Percentiles rank a stretch among this genome's conserved stretches.
Evolutionary conservation across 2,113 vertebrate species (phyloP).

Genomic region (Spea bombifrons): DNA sequence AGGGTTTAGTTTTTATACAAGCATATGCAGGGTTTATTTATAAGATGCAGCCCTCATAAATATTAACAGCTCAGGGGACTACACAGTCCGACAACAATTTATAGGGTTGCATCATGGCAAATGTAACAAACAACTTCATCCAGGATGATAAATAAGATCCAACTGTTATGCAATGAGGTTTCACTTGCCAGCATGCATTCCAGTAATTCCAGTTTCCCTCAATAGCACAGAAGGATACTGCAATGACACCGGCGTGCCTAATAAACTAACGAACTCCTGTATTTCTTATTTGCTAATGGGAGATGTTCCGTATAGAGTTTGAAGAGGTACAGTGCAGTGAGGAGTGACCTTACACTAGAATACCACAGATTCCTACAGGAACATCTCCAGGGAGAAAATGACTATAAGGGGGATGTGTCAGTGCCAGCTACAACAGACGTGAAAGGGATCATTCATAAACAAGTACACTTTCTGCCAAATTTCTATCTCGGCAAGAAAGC

Average conservation of each 20-base stretch:
- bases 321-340: slow-evolving; percentile 1
- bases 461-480: slow-evolving; percentile 29
- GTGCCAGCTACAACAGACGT: slow-evolving; percentile 35
- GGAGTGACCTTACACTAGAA: slow-evolving; percentile 36
- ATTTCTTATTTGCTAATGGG: not conserved
- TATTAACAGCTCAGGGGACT: too few relatives aligned
- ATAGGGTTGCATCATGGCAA: too few relatives aligned
- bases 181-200: not conserved
- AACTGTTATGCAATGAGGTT: not conserved
- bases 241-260: not conserved
- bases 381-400: slow-evolving; percentile 34
- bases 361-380: slow-evolving; percentile 22
- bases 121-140: too few relatives aligned
- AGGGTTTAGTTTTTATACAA: too few relatives aligned
- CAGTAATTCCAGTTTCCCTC: not conserved
- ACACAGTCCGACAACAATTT: too few relatives aligned
- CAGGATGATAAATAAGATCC: too few relatives aligned
- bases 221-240: not conserved
- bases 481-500: slow-evolving; percentile 20
- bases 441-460: slow-evolving; percentile 41
- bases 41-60: too few relatives aligned
- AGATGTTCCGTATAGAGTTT: not conserved
- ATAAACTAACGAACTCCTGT: not conserved
- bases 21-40: too few relatives aligned
- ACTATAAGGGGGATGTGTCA: not conserved